These are phyloP conservation scores for Pachypeltis micranthus DNA, from an alignment of 1,140 invertebrate species.

Conservation along the genomic window DNA sequence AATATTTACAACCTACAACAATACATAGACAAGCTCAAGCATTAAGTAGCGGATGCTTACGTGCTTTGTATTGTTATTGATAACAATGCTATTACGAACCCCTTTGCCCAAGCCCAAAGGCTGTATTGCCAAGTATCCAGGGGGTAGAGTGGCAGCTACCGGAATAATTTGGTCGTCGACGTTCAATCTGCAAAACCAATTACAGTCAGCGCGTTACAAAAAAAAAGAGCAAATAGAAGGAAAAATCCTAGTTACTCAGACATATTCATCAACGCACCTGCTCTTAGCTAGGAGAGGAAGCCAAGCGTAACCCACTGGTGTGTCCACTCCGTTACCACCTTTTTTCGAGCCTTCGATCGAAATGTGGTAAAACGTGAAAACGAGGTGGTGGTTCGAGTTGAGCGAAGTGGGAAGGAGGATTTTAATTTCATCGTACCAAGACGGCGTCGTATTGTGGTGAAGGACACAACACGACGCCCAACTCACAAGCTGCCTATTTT, in stretches of 20 bases:
- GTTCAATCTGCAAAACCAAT: slow-evolving; percentile 45
- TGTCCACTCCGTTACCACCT: slow-evolving; percentile 50
- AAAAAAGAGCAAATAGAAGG: slow-evolving; percentile 14
- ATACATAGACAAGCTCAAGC: background rate
- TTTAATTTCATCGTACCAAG: slow-evolving; percentile 85
- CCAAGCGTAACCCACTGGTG: slow-evolving; percentile 85
- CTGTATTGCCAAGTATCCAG: slow-evolving; percentile 78
- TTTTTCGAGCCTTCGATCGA: slow-evolving; percentile 77
- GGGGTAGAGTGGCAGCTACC: slow-evolving; percentile 71
- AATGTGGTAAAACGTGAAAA: slow-evolving; percentile 83
- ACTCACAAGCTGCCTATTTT: slow-evolving; percentile 47
- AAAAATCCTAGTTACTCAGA: slow-evolving; percentile 15
- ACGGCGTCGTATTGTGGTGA: slow-evolving; percentile 68
- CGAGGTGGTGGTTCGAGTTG: slow-evolving; percentile 62
- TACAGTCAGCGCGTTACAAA: too few relatives aligned
- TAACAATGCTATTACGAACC: slow-evolving; percentile 42
- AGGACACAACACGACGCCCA: slow-evolving; percentile 56
- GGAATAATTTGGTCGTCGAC: slow-evolving; percentile 66
- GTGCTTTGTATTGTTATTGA: slow-evolving; percentile 7
- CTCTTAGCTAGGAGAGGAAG: slow-evolving; percentile 68
- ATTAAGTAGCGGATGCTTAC: background rate
- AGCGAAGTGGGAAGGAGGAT: slow-evolving; percentile 67
- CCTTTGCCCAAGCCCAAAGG: slow-evolving; percentile 80
- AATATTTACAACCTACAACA: background rate
- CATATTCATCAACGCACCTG: slow-evolving; percentile 38